Evolutionary conservation across 2,888 invertebrate genomes (phyloP), one percentile per base, ranked within the genome.

Genomic region (Netelia inedita): DNA sequence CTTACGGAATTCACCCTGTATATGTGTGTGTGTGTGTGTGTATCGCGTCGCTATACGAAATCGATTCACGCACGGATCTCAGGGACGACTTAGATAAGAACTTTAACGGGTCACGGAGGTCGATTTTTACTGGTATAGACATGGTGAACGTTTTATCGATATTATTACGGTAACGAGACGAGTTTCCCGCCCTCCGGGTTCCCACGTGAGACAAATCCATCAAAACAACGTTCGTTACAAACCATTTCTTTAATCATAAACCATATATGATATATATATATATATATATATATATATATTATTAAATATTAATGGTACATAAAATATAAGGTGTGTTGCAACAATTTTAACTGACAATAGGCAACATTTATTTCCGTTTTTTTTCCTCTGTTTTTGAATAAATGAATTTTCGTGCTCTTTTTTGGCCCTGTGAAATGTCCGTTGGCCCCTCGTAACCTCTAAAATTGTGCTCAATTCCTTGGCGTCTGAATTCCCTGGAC

Each of bases 231-330:
- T 28, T 28, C 28, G 5, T 28, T 28, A 63, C 28, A 6, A 53
- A 50, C 46, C 11, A 79, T 66, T 46, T 59, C 41, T 10, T 61
- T 43, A 43, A n/a, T 28, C 10, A 61, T 43, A 35, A 16, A 74
- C 66, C 41, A 10, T 50, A 50, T 59, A 46, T 55, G 35, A 14
- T 35, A 63, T 72, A 23, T 28, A 28, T 68, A 14, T 35, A 63
- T 72, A 23, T 28, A 28, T 68, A 46, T 59, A 59, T 76, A 57
- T 81, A 55, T 59, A 82, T 82, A 79, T 79, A 85, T 83, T 83
- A 79, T 83, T 83, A 79, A 83, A 80, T 82, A 83, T 83, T 76
- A 83, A 85, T 80, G 59, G 59, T 82, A 82, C 82, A 79, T 63
- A 79, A 61, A 79, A 84, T 84, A 81, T 73, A 78, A 21, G 72